phyloP scores from a whole-genome alignment of 2,888 invertebrate genomes.

The Leptopilina drosophilae region DNA sequence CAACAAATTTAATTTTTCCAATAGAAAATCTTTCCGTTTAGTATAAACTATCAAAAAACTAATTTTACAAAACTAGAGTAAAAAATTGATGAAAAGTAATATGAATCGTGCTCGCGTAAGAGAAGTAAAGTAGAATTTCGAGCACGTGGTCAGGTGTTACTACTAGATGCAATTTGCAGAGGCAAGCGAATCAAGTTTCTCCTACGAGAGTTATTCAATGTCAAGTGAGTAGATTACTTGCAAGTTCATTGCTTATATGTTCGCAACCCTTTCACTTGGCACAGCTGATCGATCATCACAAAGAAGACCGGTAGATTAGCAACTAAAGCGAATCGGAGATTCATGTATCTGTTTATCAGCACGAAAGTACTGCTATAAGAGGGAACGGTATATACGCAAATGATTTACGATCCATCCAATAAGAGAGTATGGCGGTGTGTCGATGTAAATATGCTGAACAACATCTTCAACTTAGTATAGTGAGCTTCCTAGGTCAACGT shows the following conservation, averaged over 20 bases:
- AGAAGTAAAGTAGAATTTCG: neutral
- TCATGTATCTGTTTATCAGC: constrained; percentile 32
- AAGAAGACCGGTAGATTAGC: constrained; percentile 21
- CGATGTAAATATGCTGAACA: constrained; percentile 40
- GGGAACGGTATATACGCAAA: constrained; percentile 36
- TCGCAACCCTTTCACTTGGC: constrained; percentile 26
- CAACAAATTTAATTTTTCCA: no score
- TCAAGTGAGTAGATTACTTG: constrained; percentile 19
- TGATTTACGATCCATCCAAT: constrained; percentile 38
- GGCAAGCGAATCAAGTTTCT: no score
- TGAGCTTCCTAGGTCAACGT: constrained; percentile 44
- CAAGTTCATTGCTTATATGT: constrained; percentile 7
- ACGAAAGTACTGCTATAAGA: constrained; percentile 28
- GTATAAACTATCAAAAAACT: no score
- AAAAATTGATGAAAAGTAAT: no score
- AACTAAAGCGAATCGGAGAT: constrained; percentile 12
- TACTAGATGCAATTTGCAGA: neutral
- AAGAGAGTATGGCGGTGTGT: constrained; percentile 35
- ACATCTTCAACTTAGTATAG: constrained; percentile 30
- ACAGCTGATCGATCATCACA: constrained; percentile 36
- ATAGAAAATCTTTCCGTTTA: no score
- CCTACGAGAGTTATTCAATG: neutral
- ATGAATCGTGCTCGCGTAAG: neutral
- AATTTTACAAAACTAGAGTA: no score
- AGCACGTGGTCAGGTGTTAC: neutral